phyloP scores from a whole-genome alignment of 1,140 invertebrate species.

The Achatina immaculata region DNA sequence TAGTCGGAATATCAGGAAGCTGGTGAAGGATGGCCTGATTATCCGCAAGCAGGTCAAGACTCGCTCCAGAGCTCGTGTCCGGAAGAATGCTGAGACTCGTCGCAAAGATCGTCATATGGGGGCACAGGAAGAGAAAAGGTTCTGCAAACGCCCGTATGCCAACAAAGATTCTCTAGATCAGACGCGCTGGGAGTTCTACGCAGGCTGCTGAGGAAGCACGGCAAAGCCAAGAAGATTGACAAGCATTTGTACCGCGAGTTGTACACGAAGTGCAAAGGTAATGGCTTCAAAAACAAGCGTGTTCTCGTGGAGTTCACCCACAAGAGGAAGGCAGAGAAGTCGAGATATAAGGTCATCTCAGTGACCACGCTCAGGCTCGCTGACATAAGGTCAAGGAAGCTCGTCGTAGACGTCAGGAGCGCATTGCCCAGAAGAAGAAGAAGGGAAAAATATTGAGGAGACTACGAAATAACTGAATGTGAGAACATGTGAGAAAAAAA shows the following conservation, averaged over 20 bases:
- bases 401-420: slow-evolving; percentile 92
- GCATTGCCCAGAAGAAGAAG: slow-evolving; percentile 92
- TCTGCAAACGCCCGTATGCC: slow-evolving; percentile 98
- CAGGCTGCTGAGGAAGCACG: slow-evolving; percentile 94
- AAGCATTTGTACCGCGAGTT: slow-evolving; percentile 97
- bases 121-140: slow-evolving; percentile 87
- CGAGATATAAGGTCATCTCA: slow-evolving; percentile 95
- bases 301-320: slow-evolving; percentile 99
- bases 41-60: slow-evolving; percentile 99
- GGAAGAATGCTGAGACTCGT: slow-evolving; percentile 94
- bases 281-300: slow-evolving; percentile 99
- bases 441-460: slow-evolving; percentile 74
- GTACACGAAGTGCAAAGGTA: slow-evolving; percentile 99
- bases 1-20: slow-evolving; percentile 96
- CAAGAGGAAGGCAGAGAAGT: slow-evolving; percentile 99
- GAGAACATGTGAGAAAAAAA: too few relatives aligned
- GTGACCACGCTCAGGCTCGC: slow-evolving; percentile 97
- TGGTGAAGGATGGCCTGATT: slow-evolving; percentile 99
- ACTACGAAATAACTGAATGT: slow-evolving; percentile 57
- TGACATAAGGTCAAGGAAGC: slow-evolving; percentile 96
- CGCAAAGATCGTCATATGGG: slow-evolving; percentile 97
- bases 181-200: slow-evolving; percentile 96
- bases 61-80: slow-evolving; percentile 95
- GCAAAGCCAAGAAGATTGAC: slow-evolving; percentile 99
- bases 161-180: slow-evolving; percentile 96